Evolutionary conservation across 2,797 vertebrate species (phyloP).

Genomic region (Antennarius maculatus): DNA sequence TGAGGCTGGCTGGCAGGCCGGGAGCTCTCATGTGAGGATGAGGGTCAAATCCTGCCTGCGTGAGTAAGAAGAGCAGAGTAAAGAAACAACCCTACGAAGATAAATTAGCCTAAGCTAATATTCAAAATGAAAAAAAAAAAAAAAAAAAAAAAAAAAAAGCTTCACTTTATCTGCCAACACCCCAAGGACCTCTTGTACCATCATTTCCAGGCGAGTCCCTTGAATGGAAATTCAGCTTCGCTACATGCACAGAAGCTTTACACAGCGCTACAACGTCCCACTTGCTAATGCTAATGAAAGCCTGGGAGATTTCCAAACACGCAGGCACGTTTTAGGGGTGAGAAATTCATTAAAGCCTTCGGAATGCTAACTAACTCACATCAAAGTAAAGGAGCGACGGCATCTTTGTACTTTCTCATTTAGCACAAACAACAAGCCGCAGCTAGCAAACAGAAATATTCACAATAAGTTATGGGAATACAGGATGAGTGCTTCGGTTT

Average conservation of each 20-base stretch:
- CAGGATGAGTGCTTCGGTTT: conserved; percentile 35
- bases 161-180: conserved; percentile 39
- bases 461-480: conserved; percentile 52
- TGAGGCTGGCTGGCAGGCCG: conserved; percentile 89
- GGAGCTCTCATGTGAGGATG: conserved; percentile 93
- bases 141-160: conserved; percentile 37
- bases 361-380: conserved; percentile 67
- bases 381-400: conserved; percentile 65
- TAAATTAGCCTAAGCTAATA: conserved; percentile 51
- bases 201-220: conserved; percentile 56
- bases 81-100: conserved; percentile 33
- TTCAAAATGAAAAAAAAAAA: conserved; percentile 45
- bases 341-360: conserved; percentile 51
- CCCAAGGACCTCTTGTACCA: conserved; percentile 32
- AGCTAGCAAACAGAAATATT: conserved; percentile 64
- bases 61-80: conserved; percentile 22
- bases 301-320: conserved; percentile 68
- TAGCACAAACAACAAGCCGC: conserved; percentile 57
- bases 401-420: conserved; percentile 57
- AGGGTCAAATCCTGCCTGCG: conserved; percentile 93
- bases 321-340: conserved; percentile 48
- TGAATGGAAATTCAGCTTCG: conserved; percentile 52
- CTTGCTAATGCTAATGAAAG: conserved; percentile 74
- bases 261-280: conserved; percentile 62
- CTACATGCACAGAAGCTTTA: conserved; percentile 60